Percentiles rank a stretch among this genome's conserved stretches.
phyloP scores from a whole-genome alignment of 2,113 vertebrate genomes.

The Datnioides undecimradiatus region DNA sequence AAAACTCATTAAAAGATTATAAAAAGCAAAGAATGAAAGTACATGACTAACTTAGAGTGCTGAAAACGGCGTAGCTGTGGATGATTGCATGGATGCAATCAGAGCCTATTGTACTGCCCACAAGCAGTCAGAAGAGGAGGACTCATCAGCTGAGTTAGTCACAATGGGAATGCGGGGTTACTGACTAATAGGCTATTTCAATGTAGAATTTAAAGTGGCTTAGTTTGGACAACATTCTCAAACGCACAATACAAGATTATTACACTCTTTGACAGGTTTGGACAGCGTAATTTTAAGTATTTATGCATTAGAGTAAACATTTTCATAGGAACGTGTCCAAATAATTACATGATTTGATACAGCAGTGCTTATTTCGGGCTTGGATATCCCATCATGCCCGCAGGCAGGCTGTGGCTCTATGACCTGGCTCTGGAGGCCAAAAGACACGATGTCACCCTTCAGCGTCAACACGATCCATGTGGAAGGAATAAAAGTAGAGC shows the following conservation, averaged over 20 bases:
- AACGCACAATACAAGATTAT: background rate
- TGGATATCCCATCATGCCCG: background rate
- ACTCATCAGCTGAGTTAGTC: slow-evolving; percentile 61
- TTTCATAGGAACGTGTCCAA: background rate
- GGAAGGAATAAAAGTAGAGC: too few species aligned
- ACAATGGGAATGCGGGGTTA: slow-evolving; percentile 36
- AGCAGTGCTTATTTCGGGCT: background rate
- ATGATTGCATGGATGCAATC: slow-evolving; percentile 53
- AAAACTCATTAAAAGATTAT: slow-evolving; percentile 11
- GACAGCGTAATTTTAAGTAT: background rate
- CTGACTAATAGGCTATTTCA: slow-evolving; percentile 47
- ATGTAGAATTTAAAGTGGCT: slow-evolving; percentile 41
- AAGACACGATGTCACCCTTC: background rate
- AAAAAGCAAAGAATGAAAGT: slow-evolving; percentile 30
- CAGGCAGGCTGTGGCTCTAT: too few species aligned
- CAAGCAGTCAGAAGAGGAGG: slow-evolving; percentile 54
- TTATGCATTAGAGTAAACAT: background rate
- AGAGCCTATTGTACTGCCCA: slow-evolving; percentile 64
- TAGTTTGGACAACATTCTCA: slow-evolving; percentile 18
- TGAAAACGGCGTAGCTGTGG: slow-evolving; percentile 13
- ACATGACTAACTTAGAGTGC: slow-evolving; percentile 26
- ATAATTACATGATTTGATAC: background rate
- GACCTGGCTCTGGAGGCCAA: background rate
- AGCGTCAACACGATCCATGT: too few species aligned
- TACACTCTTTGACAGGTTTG: background rate